Evolutionary conservation across 2,888 invertebrate species (phyloP).

Genomic region (Parasteatoda lunata): DNA sequence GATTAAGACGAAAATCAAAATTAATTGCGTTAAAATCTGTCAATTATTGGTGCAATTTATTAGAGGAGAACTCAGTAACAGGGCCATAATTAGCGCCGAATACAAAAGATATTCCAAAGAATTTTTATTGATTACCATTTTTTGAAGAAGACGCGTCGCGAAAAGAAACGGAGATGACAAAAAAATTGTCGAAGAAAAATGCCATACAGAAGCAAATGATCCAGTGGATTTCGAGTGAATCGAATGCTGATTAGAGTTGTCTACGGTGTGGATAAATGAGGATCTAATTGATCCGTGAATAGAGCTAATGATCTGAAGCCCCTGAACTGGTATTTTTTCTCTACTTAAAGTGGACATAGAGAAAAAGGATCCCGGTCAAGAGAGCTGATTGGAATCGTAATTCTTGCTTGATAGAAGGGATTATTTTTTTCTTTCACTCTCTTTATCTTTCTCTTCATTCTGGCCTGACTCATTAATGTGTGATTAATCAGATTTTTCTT

Average conservation of each 20-base stretch:
- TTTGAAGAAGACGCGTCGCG: not conserved
- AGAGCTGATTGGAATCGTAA: constrained; percentile 60
- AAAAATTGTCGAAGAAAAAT: not conserved
- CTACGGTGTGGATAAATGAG: constrained; percentile 55
- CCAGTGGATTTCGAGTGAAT: constrained; percentile 34
- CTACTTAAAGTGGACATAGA: constrained; percentile 39
- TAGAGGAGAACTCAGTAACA: too few relatives aligned
- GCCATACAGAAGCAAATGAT: constrained; percentile 39
- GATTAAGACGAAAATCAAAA: too few relatives aligned
- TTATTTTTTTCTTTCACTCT: not conserved
- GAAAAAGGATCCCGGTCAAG: constrained; percentile 53
- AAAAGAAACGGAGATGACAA: not conserved
- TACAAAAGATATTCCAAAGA: too few relatives aligned
- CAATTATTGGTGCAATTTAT: too few relatives aligned
- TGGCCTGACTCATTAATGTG: constrained; percentile 55
- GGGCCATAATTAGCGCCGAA: too few relatives aligned
- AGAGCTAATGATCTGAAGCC: constrained; percentile 58
- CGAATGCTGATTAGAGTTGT: constrained; percentile 49
- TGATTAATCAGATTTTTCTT: constrained; percentile 61
- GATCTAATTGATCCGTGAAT: constrained; percentile 64
- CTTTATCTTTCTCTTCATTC: not conserved
- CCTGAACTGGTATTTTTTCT: constrained; percentile 26
- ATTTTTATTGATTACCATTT: too few relatives aligned
- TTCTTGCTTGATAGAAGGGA: constrained; percentile 45
- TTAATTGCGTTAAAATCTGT: too few relatives aligned